These are phyloP conservation scores for Eublepharis macularius DNA, from an alignment of 2,113 vertebrate species.

Conservation along the genomic window DNA sequence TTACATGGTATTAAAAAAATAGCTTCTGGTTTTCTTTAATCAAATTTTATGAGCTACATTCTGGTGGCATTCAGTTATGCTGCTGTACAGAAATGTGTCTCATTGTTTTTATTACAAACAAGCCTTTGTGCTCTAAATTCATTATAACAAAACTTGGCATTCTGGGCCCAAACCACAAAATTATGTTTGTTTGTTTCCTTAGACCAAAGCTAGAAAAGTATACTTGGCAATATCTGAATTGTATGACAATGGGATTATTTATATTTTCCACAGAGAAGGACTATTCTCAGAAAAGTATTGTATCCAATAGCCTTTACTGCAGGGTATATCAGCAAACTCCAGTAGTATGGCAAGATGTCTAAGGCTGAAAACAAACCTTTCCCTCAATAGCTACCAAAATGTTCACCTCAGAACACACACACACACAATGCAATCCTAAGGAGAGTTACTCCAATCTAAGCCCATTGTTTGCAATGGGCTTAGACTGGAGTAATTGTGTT, in stretches of 20 bases:
- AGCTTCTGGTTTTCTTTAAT: conserved; percentile 61
- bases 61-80: conserved; percentile 41
- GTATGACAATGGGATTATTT: conserved; percentile 68
- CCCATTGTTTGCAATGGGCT: too few relatives aligned
- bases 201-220: conserved; percentile 67
- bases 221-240: conserved; percentile 62
- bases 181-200: conserved; percentile 69
- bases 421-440: too few relatives aligned
- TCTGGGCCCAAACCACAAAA: conserved; percentile 57
- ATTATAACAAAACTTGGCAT: conserved; percentile 65
- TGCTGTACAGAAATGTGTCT: conserved; percentile 65
- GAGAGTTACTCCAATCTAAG: too few relatives aligned
- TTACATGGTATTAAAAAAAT: conserved; percentile 25
- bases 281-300: conserved; percentile 46
- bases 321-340: neutral
- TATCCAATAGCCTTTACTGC: neutral
- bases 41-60: conserved; percentile 63
- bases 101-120: conserved; percentile 70
- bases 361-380: neutral
- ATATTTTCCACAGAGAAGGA: conserved; percentile 57
- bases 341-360: neutral
- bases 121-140: conserved; percentile 69
- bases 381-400: neutral
- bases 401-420: too few relatives aligned
- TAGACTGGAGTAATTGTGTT: too few relatives aligned